Evolutionary conservation across 2,888 invertebrate genomes (phyloP).

Genomic region (Thera britannica): DNA sequence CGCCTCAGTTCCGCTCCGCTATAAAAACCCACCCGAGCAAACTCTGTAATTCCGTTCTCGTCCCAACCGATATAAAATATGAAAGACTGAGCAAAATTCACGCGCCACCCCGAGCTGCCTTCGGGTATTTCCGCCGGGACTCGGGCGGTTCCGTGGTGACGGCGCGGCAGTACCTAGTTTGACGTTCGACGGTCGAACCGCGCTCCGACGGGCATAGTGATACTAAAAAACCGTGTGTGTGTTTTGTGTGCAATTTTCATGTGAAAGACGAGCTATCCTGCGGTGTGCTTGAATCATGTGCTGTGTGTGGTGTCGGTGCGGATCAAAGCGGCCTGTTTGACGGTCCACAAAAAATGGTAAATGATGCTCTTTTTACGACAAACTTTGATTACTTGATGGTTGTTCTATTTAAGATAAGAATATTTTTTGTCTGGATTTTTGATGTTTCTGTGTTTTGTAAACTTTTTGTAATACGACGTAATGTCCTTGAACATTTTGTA

Average conservation of each 20-base stretch:
- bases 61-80: slow-evolving; percentile 82
- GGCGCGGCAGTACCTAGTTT: slow-evolving; percentile 78
- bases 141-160: slow-evolving; percentile 67
- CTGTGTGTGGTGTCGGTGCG: slow-evolving; percentile 58
- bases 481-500: too few relatives aligned
- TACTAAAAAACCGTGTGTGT: slow-evolving; percentile 64
- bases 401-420: slow-evolving; percentile 43
- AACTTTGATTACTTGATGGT: slow-evolving; percentile 58
- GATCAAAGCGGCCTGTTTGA: slow-evolving; percentile 59
- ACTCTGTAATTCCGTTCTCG: slow-evolving; percentile 78
- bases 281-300: slow-evolving; percentile 65
- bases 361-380: slow-evolving; percentile 57
- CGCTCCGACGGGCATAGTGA: slow-evolving; percentile 36
- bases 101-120: slow-evolving; percentile 56
- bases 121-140: slow-evolving; percentile 61
- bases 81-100: slow-evolving; percentile 81
- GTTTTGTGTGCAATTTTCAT: slow-evolving; percentile 56
- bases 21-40: slow-evolving; percentile 81
- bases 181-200: slow-evolving; percentile 43
- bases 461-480: background rate
- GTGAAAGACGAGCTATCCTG: slow-evolving; percentile 55
- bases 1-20: slow-evolving; percentile 71
- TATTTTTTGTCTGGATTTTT: slow-evolving; percentile 40
- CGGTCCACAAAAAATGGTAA: slow-evolving; percentile 79
- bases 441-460: slow-evolving; percentile 14